Evolutionary conservation across 2,888 invertebrate species (phyloP).

Genomic region (Perizoma affinitatum): DNA sequence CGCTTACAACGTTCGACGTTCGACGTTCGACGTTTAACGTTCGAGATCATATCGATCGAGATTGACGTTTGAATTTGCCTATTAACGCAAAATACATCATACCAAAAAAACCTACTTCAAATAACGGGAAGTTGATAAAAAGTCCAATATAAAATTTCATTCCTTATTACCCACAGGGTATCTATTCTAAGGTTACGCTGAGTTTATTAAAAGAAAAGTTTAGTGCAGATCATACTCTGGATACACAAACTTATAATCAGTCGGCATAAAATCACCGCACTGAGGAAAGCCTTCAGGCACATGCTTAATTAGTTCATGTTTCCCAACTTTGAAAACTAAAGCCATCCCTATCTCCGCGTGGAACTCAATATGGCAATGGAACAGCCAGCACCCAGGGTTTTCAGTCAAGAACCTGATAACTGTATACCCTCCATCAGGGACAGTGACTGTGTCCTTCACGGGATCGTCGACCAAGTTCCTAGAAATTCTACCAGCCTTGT

Average conservation of each 20-base stretch:
- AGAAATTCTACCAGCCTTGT: constrained; percentile 86
- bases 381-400: constrained; percentile 95
- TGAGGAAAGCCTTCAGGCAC: constrained; percentile 90
- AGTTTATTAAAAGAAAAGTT: too few species aligned
- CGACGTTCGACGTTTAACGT: too few species aligned
- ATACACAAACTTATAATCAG: constrained; percentile 7
- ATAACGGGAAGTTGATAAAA: too few species aligned
- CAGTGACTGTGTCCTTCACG: constrained; percentile 94
- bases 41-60: too few species aligned
- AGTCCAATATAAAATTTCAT: too few species aligned
- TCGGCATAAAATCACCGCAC: constrained; percentile 79
- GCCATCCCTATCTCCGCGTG: constrained; percentile 97
- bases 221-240: too few species aligned
- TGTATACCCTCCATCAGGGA: constrained; percentile 96
- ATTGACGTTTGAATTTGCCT: too few species aligned
- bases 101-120: too few species aligned
- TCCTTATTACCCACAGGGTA: too few species aligned
- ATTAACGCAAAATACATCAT: too few species aligned
- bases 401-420: constrained; percentile 92
- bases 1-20: too few species aligned
- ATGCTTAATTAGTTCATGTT: constrained; percentile 88
- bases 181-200: too few species aligned
- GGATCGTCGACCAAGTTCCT: constrained; percentile 90
- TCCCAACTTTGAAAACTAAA: constrained; percentile 92
- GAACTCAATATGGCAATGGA: constrained; percentile 96